These are phyloP conservation scores for Heptranchias perlo DNA, from an alignment of 2,113 vertebrate genomes.

Conservation along the genomic window DNA sequence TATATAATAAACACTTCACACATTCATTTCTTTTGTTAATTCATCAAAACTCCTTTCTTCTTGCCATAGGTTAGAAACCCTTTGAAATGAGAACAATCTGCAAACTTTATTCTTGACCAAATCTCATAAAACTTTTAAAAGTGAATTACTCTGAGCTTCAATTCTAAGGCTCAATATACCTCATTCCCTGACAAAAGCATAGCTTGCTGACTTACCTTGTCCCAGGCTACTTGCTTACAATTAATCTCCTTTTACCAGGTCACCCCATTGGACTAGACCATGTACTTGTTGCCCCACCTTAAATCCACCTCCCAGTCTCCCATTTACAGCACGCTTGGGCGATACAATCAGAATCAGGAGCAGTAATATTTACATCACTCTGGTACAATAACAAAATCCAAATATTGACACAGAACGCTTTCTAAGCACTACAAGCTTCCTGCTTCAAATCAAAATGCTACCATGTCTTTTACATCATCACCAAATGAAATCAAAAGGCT, in stretches of 20 bases:
- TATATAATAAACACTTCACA: not conserved
- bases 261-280: not conserved
- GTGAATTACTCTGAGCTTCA: not conserved
- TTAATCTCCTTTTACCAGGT: not conserved
- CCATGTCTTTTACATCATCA: too few relatives aligned
- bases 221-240: not conserved
- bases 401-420: not conserved
- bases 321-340: not conserved
- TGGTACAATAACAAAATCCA: not conserved
- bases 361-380: not conserved
- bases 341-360: not conserved
- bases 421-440: not conserved
- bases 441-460: not conserved
- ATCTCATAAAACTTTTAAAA: not conserved
- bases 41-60: not conserved
- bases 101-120: not conserved
- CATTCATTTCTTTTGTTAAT: not conserved
- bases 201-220: not conserved
- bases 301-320: not conserved
- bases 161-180: not conserved
- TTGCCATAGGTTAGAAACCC: not conserved
- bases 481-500: too few relatives aligned
- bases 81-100: not conserved
- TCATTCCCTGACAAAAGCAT: not conserved
- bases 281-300: not conserved